Percentiles rank a stretch among this genome's conserved stretches.
Evolutionary conservation across 2,113 vertebrate species (phyloP).

Genomic region (Pseudolaguvia tuberculata): DNA sequence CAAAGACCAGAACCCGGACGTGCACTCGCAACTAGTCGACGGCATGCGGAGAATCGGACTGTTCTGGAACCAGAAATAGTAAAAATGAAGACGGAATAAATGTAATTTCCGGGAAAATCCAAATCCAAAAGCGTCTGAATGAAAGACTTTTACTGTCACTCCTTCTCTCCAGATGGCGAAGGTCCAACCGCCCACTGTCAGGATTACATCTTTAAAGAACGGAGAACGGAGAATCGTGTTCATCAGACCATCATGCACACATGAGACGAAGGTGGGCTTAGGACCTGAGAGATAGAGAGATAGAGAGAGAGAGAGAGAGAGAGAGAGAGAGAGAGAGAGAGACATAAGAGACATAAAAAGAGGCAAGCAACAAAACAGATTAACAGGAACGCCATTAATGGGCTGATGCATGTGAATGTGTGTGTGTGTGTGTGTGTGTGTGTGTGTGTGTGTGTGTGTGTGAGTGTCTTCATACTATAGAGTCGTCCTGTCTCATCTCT

Average conservation of each 20-base stretch:
- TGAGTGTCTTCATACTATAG: conserved; percentile 63
- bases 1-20: conserved; percentile 82
- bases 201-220: conserved; percentile 82
- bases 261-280: conserved; percentile 58
- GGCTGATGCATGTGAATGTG: too few relatives aligned
- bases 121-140: too few relatives aligned
- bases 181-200: conserved; percentile 76
- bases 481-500: conserved; percentile 64
- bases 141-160: conserved; percentile 79
- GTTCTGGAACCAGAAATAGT: conserved; percentile 56
- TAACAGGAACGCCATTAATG: background rate
- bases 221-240: conserved; percentile 81
- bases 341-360: background rate
- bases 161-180: conserved; percentile 91
- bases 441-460: background rate
- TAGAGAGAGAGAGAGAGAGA: conserved; percentile 20
- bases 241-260: conserved; percentile 68
- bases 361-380: background rate
- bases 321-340: background rate
- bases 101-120: background rate
- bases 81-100: too few relatives aligned
- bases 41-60: conserved; percentile 75
- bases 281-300: conserved; percentile 54
- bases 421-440: background rate
- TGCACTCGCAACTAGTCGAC: conserved; percentile 66